These are phyloP conservation scores for Carassius auratus DNA, from an alignment of 2,113 vertebrate genomes.

Conservation along the genomic window DNA sequence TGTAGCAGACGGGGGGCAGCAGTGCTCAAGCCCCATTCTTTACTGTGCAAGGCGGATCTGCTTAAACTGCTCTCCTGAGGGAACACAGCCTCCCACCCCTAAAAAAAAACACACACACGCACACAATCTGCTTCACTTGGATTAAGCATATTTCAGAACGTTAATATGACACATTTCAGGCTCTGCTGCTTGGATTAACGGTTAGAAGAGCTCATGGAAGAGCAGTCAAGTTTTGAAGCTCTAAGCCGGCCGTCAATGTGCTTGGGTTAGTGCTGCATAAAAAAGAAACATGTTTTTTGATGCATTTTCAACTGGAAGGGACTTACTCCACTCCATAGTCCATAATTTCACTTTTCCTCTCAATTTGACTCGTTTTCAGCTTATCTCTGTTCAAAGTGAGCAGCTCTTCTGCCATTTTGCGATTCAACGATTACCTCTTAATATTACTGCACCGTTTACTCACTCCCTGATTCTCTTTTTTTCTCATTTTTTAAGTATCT, in stretches of 20 bases:
- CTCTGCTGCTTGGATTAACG: slow-evolving; percentile 66
- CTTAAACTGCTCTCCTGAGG: slow-evolving; percentile 45
- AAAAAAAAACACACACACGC: neutral
- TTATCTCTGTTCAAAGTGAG: neutral
- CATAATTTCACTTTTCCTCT: neutral
- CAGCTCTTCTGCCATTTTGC: neutral
- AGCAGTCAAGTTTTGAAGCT: slow-evolving; percentile 64
- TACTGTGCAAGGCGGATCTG: slow-evolving; percentile 53
- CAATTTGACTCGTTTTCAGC: neutral
- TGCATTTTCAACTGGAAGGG: neutral
- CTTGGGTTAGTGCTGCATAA: neutral
- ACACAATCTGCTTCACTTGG: slow-evolving; percentile 51
- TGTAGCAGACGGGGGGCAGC: slow-evolving; percentile 18
- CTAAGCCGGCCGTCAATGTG: slow-evolving; percentile 57
- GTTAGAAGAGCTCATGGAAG: slow-evolving; percentile 59
- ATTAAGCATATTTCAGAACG: slow-evolving; percentile 60
- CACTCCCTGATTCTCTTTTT: neutral
- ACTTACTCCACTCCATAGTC: slow-evolving; percentile 15
- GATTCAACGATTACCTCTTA: neutral
- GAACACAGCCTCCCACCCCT: slow-evolving; percentile 48
- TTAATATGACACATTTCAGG: slow-evolving; percentile 60
- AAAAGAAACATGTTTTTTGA: neutral
- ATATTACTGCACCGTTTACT: neutral
- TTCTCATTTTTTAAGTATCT: neutral
- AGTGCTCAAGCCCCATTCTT: slow-evolving; percentile 37